These are phyloP conservation scores for Corythornis madagascariensis DNA, from an alignment of 2,113 vertebrate species.

Conservation along the genomic window DNA sequence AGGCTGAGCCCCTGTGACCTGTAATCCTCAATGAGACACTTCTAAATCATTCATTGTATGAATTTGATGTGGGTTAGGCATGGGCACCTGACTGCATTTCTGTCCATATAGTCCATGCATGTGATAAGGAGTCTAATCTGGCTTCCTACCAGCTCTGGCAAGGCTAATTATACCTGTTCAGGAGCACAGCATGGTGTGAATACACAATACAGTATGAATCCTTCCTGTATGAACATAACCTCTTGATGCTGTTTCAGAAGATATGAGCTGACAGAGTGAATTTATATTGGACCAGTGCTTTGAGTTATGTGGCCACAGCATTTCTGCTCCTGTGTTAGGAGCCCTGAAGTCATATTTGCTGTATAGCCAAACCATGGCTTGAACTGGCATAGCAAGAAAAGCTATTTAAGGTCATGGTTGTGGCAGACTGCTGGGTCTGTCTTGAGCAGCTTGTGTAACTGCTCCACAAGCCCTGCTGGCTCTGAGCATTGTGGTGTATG, in stretches of 20 bases:
- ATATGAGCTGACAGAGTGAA: background rate
- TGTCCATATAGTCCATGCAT: background rate
- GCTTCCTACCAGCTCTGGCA: background rate
- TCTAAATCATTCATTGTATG: background rate
- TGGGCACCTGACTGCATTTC: background rate
- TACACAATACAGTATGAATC: rapidly evolving
- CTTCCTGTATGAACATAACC: background rate
- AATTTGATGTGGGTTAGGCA: background rate
- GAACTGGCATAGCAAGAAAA: background rate
- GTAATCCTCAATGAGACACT: background rate
- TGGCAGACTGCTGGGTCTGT: slow-evolving; percentile 27
- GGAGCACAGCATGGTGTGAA: background rate
- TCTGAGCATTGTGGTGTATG: background rate
- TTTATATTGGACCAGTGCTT: background rate
- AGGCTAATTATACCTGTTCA: background rate
- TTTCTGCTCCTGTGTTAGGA: background rate
- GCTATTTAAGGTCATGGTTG: slow-evolving; percentile 27
- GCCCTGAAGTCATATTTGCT: background rate
- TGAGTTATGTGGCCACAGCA: background rate
- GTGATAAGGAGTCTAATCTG: background rate
- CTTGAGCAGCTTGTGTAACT: slow-evolving; percentile 22
- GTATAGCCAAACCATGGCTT: background rate
- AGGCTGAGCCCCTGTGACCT: background rate
- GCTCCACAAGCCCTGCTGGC: slow-evolving; percentile 4
- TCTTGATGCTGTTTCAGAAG: background rate